Evolutionary conservation across 2,113 vertebrate species (phyloP).

Genomic region (Xiphias gladius): DNA sequence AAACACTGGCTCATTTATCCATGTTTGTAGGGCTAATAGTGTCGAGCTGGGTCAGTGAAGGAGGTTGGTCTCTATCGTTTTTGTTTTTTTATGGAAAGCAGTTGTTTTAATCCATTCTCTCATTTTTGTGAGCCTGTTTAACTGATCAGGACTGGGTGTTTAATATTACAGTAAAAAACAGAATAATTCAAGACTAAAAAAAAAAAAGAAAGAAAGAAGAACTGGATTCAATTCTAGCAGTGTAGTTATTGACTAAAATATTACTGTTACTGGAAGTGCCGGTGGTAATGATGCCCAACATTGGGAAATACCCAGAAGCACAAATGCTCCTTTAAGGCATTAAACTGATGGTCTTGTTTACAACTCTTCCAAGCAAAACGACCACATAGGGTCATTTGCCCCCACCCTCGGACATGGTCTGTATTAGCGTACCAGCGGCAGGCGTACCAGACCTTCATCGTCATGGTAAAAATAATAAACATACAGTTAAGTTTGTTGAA

Average conservation of each 20-base stretch:
- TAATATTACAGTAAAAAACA: neutral
- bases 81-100: neutral
- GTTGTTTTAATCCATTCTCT: neutral
- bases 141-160: neutral
- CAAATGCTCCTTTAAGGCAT: too few species aligned
- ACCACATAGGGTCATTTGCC: too few species aligned
- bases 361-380: too few species aligned
- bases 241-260: neutral
- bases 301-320: too few species aligned
- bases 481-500: too few species aligned
- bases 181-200: neutral
- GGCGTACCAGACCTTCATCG: too few species aligned
- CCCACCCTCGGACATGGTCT: too few species aligned
- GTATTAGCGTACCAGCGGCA: too few species aligned
- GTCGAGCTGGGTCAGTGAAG: neutral
- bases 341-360: too few species aligned
- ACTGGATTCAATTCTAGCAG: neutral
- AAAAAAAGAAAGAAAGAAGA: neutral
- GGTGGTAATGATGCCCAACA: too few species aligned
- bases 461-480: too few species aligned
- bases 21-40: constrained; percentile 3
- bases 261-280: neutral
- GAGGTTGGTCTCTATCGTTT: neutral
- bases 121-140: constrained; percentile 5
- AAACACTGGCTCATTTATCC: constrained; percentile 1